A percentile compares a stretch with the other conserved stretches of the same genome.
These are phyloP conservation scores for Vireo griseus DNA, from an alignment of 2,797 vertebrate genomes.

Conservation along the genomic window DNA sequence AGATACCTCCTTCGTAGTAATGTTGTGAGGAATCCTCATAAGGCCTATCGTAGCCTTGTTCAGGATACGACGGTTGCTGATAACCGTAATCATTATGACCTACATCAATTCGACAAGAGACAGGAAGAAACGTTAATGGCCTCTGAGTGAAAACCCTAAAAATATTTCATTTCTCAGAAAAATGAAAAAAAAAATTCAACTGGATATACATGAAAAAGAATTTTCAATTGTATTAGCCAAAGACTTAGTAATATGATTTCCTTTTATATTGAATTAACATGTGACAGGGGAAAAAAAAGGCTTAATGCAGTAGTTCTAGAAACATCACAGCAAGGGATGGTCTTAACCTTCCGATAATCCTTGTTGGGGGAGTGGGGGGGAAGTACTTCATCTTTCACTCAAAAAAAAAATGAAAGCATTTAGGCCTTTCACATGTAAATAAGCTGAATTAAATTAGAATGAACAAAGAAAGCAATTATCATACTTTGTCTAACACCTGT, in stretches of 20 bases:
- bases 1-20: slow-evolving; percentile 86
- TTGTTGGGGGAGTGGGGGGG: not conserved
- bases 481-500: slow-evolving; percentile 76
- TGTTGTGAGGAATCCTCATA: slow-evolving; percentile 87
- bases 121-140: slow-evolving; percentile 86
- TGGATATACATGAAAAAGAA: slow-evolving; percentile 78
- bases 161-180: slow-evolving; percentile 78
- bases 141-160: slow-evolving; percentile 79
- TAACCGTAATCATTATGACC: slow-evolving; percentile 88
- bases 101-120: slow-evolving; percentile 86
- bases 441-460: slow-evolving; percentile 73
- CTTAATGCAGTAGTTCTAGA: slow-evolving; percentile 69
- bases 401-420: slow-evolving; percentile 67
- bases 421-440: slow-evolving; percentile 77
- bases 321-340: slow-evolving; percentile 67
- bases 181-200: slow-evolving; percentile 73
- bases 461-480: slow-evolving; percentile 76
- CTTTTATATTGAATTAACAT: slow-evolving; percentile 72
- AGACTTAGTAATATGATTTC: slow-evolving; percentile 72
- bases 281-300: slow-evolving; percentile 53
- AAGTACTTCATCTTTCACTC: slow-evolving; percentile 62
- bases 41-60: slow-evolving; percentile 90
- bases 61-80: slow-evolving; percentile 86
- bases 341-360: slow-evolving; percentile 66
- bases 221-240: slow-evolving; percentile 75